Evolutionary conservation across 2,797 vertebrate genomes (phyloP).

Genomic region (Synanceia verrucosa): DNA sequence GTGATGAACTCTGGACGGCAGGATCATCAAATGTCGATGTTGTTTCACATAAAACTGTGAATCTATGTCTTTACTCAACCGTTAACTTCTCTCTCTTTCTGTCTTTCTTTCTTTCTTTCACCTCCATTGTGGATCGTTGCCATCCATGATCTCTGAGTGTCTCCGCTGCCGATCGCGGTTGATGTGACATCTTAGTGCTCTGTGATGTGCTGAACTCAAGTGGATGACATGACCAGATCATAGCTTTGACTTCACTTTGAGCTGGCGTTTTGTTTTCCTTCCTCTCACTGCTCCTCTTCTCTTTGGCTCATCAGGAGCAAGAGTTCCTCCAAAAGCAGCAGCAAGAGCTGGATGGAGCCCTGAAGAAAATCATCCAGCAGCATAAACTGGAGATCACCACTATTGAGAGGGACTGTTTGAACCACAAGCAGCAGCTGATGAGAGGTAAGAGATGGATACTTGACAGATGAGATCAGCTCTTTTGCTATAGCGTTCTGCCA

Average conservation of each 20-base stretch:
- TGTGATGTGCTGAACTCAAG: constrained; percentile 52
- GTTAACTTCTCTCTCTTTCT: constrained; percentile 48
- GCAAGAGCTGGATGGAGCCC: constrained; percentile 93
- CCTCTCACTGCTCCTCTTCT: constrained; percentile 31
- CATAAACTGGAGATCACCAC: constrained; percentile 96
- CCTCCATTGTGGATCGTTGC: constrained; percentile 68
- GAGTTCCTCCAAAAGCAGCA: constrained; percentile 99
- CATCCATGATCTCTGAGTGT: constrained; percentile 72
- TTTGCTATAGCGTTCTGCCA: neutral
- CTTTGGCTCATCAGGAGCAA: constrained; percentile 87
- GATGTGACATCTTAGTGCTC: constrained; percentile 57
- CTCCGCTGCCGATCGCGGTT: constrained; percentile 52
- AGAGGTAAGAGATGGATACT: constrained; percentile 85
- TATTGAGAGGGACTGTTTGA: constrained; percentile 95
- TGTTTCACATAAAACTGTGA: constrained; percentile 50
- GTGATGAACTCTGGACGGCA: constrained; percentile 13
- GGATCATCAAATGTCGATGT: constrained; percentile 58
- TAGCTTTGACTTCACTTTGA: constrained; percentile 13
- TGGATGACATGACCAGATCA: constrained; percentile 43
- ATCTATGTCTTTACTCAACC: constrained; percentile 42
- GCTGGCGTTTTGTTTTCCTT: too few relatives aligned
- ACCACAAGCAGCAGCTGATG: constrained; percentile 98
- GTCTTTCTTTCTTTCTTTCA: constrained; percentile 31
- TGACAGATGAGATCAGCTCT: neutral
- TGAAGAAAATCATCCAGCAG: constrained; percentile 99